Conservation (phyloP, 2,113 vertebrate species). For the Aramus guarauna region DNA sequence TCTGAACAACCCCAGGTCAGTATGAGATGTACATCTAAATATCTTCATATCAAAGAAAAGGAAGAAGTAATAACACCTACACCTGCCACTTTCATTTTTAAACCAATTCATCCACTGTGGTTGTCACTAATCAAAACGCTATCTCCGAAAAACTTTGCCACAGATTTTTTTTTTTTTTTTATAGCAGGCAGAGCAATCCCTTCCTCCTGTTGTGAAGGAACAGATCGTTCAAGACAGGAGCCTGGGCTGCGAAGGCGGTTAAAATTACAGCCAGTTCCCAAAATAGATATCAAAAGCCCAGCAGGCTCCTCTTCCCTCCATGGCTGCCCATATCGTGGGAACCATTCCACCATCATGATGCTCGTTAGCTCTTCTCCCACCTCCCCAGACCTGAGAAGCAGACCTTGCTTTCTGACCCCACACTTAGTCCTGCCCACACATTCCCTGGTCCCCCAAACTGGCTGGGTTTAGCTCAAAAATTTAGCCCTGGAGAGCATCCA, state of each 20-base stretch:
- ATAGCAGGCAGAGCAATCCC: not conserved
- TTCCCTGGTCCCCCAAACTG: not conserved
- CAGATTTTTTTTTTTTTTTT: not conserved
- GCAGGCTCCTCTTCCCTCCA: not conserved
- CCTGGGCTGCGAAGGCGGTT: not conserved
- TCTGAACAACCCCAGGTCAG: conserved; percentile 8
- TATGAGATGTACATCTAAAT: not conserved
- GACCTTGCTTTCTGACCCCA: not conserved
- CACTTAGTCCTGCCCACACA: not conserved
- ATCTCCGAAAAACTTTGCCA: not conserved
- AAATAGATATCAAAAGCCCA: not conserved
- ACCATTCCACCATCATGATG: accelerated
- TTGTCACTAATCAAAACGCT: not conserved
- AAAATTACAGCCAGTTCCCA: not conserved
- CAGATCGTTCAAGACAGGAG: not conserved
- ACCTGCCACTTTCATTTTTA: not conserved
- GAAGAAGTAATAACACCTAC: not conserved
- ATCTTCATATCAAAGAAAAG: not conserved
- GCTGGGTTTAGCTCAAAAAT: not conserved
- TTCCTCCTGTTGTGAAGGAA: not conserved
- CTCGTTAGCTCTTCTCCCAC: not conserved
- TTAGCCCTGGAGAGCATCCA: not conserved
- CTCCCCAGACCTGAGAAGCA: not conserved
- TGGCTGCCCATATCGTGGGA: not conserved
- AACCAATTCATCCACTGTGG: not conserved